These are phyloP conservation scores for Drosophila nr. fundita DNA, from an alignment of 2,888 invertebrate genomes.

Conservation along the genomic window DNA sequence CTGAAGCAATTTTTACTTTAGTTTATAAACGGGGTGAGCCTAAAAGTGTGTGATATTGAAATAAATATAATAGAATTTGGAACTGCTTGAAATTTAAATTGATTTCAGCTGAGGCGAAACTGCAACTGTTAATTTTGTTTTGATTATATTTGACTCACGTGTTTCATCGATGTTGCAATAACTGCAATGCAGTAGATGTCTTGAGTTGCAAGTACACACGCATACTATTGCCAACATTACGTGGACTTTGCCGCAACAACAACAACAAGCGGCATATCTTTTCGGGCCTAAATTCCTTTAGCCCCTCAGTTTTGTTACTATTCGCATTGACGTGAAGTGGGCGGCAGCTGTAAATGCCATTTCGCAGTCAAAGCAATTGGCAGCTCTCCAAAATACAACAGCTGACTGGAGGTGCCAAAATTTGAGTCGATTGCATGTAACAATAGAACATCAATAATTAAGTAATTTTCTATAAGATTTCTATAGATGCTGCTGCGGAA, in stretches of 20 bases:
- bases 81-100: background rate
- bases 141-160: conserved; percentile 47
- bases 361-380: conserved; percentile 10
- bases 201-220: conserved; percentile 59
- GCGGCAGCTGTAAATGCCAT: conserved; percentile 15
- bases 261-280: conserved; percentile 49
- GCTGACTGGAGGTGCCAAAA: conserved; percentile 5
- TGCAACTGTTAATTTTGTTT: conserved; percentile 16
- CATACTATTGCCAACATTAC: conserved; percentile 25
- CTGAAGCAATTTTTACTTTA: conserved; percentile 56
- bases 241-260: conserved; percentile 20
- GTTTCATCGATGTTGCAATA: conserved; percentile 38
- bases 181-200: conserved; percentile 55
- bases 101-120: background rate
- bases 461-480: too few species aligned
- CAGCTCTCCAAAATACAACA: conserved; percentile 6
- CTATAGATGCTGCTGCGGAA: too few species aligned
- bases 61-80: background rate
- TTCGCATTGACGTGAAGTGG: conserved; percentile 32
- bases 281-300: conserved; percentile 8
- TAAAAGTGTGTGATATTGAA: background rate
- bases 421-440: background rate
- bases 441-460: too few species aligned
- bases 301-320: conserved; percentile 43
- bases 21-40: conserved; percentile 42